Evolutionary conservation across 2,113 vertebrate species (phyloP), one percentile per base, ranked within the genome.

Genomic region (Saimiri boliviensis): DNA sequence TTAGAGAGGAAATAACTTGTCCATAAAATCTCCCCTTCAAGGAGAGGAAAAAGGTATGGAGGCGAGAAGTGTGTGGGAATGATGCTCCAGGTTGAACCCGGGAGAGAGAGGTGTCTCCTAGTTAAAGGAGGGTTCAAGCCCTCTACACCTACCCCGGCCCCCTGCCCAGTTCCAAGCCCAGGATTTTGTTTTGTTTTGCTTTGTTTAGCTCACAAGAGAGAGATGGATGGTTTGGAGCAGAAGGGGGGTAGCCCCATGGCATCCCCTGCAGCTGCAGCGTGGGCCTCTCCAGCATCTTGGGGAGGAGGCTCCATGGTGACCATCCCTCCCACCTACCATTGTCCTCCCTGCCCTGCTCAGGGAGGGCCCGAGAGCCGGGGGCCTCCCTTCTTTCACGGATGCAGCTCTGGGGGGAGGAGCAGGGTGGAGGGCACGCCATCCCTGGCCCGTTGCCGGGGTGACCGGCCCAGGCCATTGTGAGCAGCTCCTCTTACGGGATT

Each of bases 371-470:
- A 25, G 70, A 89, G 95, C 86, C 94, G 81, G 23, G 40, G 60
- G 93, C 13, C 0, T 19, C 74, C 85, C 84, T 89, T 94, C 97
- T 97, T 95, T 89, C 83, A 86, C 4, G 0, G 32, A 37, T 23
- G 76, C 89, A 73, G 92, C 96, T 80, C 83, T 47, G 2, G 95
- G 95, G 95, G 96, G 76, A 71, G 92, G 96, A 89, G 70, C 17
- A 1, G 97, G 94, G 79, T 4, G 27, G 89, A 96, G 97, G 97
- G 91, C 97, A 68, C 32, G 71, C 96, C 74, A 87, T 88, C 97
- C 54, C 56, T 91, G 97, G 92, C 52, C 52, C 0, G 98, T 99
- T 99, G 98, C 99, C 35, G 87, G 98, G 97, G 99, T 97, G 98
- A 99, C 98, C 0, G 0, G 86, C 89, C 6, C 93, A 0, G 58